Evolutionary conservation across 2,113 vertebrate species (phyloP).

Genomic region (Phodopus roborovskii): DNA sequence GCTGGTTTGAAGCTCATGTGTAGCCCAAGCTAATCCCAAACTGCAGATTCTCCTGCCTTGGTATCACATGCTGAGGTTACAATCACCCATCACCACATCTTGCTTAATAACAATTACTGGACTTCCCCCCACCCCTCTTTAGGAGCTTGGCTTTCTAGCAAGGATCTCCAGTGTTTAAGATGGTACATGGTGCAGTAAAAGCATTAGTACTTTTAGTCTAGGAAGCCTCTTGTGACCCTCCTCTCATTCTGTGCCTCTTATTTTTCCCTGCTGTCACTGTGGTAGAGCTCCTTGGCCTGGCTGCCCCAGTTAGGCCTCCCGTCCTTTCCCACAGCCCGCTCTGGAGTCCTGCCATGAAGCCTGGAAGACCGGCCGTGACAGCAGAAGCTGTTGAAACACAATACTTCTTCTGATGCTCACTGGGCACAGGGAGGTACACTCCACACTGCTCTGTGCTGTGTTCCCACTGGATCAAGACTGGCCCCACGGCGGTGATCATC

Average conservation of each 20-base stretch:
- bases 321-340: background rate
- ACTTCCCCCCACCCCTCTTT: background rate
- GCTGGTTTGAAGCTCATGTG: background rate
- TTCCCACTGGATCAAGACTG: background rate
- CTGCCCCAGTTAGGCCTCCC: background rate
- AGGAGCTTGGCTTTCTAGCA: constrained; percentile 1
- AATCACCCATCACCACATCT: too few relatives aligned
- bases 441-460: background rate
- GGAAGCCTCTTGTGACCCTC: background rate
- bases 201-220: background rate
- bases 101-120: background rate
- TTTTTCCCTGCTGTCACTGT: background rate
- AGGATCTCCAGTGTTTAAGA: background rate
- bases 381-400: background rate
- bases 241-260: background rate
- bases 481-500: background rate
- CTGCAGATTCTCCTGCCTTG: background rate
- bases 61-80: background rate
- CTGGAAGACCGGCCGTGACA: background rate
- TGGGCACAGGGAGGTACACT: background rate
- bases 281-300: background rate
- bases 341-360: background rate
- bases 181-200: background rate
- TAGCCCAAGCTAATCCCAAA: background rate
- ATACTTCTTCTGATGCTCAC: background rate